These are phyloP conservation scores for Timema cristinae DNA, from an alignment of 2,888 invertebrate species.

Conservation along the genomic window DNA sequence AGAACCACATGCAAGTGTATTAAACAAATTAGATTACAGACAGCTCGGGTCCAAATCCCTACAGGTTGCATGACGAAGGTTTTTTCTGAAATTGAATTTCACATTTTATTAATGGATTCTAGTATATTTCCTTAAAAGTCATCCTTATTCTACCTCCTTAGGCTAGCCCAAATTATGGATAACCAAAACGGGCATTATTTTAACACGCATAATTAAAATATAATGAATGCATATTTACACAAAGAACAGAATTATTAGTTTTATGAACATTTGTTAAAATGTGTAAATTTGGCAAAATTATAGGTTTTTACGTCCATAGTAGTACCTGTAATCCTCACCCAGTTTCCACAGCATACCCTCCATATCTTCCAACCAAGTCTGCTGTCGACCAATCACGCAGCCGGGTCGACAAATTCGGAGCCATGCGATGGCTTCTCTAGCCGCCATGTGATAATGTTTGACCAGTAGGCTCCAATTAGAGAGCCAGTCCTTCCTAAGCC, in stretches of 20 bases:
- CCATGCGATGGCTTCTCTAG: slow-evolving; percentile 84
- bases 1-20: no score
- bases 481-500: slow-evolving; percentile 88
- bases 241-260: neutral
- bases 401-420: slow-evolving; percentile 83
- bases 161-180: no score
- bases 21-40: no score
- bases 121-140: no score
- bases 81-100: no score
- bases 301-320: no score
- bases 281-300: neutral
- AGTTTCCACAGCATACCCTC: slow-evolving; percentile 21
- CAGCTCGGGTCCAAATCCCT: no score
- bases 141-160: no score
- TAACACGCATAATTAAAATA: neutral
- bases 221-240: no score
- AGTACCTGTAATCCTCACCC: slow-evolving; percentile 27
- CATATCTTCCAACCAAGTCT: slow-evolving; percentile 60
- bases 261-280: neutral
- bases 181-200: no score
- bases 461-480: slow-evolving; percentile 84
- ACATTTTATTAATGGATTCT: no score
- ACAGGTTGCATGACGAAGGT: no score
- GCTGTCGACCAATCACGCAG: slow-evolving; percentile 83
- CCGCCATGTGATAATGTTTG: slow-evolving; percentile 75